Base-by-base conservation (phyloP, 2,113 vertebrate genomes). In the Semnornis frantzii region DNA sequence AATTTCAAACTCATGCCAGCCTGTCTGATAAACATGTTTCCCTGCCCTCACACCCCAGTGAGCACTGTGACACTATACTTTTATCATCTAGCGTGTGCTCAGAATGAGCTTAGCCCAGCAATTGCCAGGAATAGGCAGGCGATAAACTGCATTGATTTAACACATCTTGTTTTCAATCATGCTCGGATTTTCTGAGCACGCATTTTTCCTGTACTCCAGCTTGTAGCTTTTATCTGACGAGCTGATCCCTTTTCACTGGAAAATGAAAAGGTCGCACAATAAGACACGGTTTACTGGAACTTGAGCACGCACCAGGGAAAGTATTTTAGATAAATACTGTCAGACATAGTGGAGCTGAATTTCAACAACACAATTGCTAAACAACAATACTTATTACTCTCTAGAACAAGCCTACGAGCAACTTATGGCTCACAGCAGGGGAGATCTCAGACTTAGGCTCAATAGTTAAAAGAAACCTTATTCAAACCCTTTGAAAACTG, bases 241-340 rank as follows among this genome's bases (percentile, higher is more conserved):
- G 98, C 98, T 98, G 98, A 98, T 98, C 98, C 98, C 98, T 97
- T 98, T 98, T 98, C 97, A 97, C 97, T 97, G 96, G 97, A 98
- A 98, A 98, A 98, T 98, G 98, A 98, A 98, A 98, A 98, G 98
- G 98, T 98, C 98, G 98, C 97, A 98, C 98, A 98, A 98, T 98
- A 98, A 98, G 98, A 98, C 98, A 98, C 98, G 98, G 98, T 98
- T 98, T 98, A 98, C 98, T 98, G 98, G 97, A 98, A 98, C 97
- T 98, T 98, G 97, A 98, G 98, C 98, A 98, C 96, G 97, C 97
- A 98, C 98, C 96, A 95, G 97, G 97, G 97, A 98, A 98, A 98
- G 98, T 98, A 98, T 98, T 98, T 98, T 98, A 98, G 98, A 98
- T 98, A 98, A 98, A 98, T 98, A 98, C 98, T 98, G 98, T 98